Conservation (phyloP, 2,888 invertebrate species). For the Drosophila imparisetae region DNA sequence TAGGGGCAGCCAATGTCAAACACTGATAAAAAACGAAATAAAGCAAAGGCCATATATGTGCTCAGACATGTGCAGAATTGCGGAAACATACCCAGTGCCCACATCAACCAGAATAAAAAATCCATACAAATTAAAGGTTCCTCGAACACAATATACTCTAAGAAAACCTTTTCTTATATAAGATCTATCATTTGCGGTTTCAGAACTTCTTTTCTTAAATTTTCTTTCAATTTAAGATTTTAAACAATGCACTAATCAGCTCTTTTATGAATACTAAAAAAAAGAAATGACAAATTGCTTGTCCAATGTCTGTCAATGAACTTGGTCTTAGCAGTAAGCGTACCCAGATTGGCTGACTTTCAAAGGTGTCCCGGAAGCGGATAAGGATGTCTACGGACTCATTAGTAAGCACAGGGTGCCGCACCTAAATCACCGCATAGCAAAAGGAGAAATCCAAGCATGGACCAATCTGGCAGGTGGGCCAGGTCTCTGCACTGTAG, state of each 20-base stretch:
- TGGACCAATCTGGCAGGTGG: slow-evolving; percentile 3
- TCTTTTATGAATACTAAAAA: not conserved
- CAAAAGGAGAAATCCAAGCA: slow-evolving; percentile 19
- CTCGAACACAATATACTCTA: not conserved
- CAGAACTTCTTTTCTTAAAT: not conserved
- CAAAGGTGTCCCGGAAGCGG: slow-evolving; percentile 46
- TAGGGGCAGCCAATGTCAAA: slow-evolving; percentile 44
- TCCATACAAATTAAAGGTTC: not conserved
- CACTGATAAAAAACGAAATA: slow-evolving; percentile 17
- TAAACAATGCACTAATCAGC: not conserved
- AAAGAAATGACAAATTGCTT: slow-evolving; percentile 26
- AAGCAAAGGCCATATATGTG: not conserved
- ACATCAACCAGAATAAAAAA: slow-evolving; percentile 1
- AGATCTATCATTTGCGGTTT: not conserved
- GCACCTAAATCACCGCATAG: slow-evolving; percentile 37
- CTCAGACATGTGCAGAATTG: slow-evolving; percentile 20
- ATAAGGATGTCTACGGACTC: slow-evolving; percentile 63
- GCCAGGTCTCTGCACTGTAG: not conserved
- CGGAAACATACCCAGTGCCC: slow-evolving; percentile 5
- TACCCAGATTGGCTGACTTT: not conserved
- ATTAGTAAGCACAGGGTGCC: slow-evolving; percentile 67
- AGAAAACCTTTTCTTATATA: not conserved
- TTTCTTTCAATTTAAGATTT: not conserved
- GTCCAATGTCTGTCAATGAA: slow-evolving; percentile 8
- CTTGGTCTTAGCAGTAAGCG: not conserved